A percentile compares a stretch with the other conserved stretches of the same genome.
Conservation (phyloP, 2,888 invertebrate genomes). For the Neria commutata region DNA sequence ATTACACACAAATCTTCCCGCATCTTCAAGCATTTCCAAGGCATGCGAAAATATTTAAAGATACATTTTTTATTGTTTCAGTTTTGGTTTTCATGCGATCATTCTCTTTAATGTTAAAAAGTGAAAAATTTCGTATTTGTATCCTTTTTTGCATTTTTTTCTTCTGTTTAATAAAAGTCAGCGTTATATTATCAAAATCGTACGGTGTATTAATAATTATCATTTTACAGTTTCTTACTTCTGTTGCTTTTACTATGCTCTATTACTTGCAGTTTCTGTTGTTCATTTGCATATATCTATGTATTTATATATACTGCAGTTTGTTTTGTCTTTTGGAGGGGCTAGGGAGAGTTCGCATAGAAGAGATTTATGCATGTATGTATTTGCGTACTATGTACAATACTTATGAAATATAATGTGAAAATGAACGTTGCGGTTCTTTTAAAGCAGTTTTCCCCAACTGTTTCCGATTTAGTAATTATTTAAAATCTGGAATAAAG, state of each 20-base stretch:
- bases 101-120: slow-evolving; percentile 16
- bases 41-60: not conserved
- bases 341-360: not conserved
- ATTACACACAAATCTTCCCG: too few relatives aligned
- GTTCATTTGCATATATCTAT: slow-evolving; percentile 22
- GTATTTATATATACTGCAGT: slow-evolving; percentile 1
- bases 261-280: slow-evolving; percentile 24
- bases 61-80: slow-evolving; percentile 11
- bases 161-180: slow-evolving; percentile 18
- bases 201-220: slow-evolving; percentile 24
- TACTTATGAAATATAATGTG: not conserved
- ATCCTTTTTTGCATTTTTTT: too few relatives aligned
- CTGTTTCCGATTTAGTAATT: not conserved
- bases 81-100: slow-evolving; percentile 18
- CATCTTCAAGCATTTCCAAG: not conserved
- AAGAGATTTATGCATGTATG: not conserved
- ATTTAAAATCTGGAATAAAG: slow-evolving; percentile 11
- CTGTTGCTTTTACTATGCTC: slow-evolving; percentile 28
- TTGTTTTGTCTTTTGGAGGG: not conserved
- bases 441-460: not conserved
- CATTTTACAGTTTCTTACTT: slow-evolving; percentile 17
- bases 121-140: slow-evolving; percentile 21
- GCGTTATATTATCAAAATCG: slow-evolving; percentile 16
- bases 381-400: slow-evolving; percentile 3
- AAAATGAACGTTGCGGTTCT: slow-evolving; percentile 5